Conservation (phyloP, 2,797 vertebrate species). For the Numenius phaeopus region DNA sequence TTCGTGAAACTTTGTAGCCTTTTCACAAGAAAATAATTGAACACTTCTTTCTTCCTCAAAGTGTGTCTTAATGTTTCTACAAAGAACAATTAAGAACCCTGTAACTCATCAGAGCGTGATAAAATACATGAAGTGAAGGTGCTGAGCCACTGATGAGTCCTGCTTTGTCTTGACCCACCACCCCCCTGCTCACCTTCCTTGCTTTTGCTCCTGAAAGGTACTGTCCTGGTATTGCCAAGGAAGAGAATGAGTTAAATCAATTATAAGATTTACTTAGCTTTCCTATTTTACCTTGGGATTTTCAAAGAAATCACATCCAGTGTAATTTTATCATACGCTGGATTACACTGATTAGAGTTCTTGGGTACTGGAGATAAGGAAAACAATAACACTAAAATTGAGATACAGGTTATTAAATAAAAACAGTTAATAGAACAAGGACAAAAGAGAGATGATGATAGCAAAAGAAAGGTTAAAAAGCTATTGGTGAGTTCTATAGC, state of each 20-base stretch:
- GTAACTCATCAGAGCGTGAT: rapidly evolving
- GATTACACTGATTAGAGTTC: constrained; percentile 26
- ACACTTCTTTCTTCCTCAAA: background rate
- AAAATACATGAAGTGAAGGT: background rate
- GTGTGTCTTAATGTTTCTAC: background rate
- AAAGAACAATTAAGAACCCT: background rate
- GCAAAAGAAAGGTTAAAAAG: constrained; percentile 1
- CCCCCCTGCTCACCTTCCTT: background rate
- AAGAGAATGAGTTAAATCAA: background rate
- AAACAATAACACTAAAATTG: constrained; percentile 16
- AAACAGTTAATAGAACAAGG: background rate
- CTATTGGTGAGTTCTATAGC: background rate
- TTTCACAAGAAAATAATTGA: background rate
- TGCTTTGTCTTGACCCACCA: background rate
- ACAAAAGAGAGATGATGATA: background rate
- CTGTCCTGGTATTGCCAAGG: background rate
- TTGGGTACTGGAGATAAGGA: constrained; percentile 21
- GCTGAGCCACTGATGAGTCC: rapidly evolving
- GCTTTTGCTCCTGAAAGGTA: background rate
- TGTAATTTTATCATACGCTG: background rate
- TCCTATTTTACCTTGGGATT: background rate
- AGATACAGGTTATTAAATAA: constrained; percentile 34
- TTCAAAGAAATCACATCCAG: background rate
- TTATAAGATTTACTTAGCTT: background rate
- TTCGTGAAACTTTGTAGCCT: background rate